These are phyloP conservation scores for Ivindomyrus marchei DNA, from an alignment of 2,113 vertebrate genomes.

Conservation along the genomic window DNA sequence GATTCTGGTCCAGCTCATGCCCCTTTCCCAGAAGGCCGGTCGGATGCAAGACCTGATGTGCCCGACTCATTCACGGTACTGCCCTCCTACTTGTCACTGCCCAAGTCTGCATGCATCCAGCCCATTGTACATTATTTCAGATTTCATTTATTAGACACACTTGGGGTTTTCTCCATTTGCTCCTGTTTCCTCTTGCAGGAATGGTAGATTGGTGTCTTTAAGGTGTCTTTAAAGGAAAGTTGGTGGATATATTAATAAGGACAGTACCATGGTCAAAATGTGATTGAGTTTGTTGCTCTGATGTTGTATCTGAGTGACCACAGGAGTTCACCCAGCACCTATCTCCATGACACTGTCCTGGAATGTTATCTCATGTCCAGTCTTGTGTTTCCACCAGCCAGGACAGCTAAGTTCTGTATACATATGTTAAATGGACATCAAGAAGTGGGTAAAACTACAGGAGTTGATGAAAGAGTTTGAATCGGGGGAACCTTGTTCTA, in stretches of 20 bases:
- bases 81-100: neutral
- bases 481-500: neutral
- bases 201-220: neutral
- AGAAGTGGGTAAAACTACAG: neutral
- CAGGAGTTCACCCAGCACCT: neutral
- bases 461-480: neutral
- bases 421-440: neutral
- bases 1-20: conserved; percentile 5
- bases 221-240: neutral
- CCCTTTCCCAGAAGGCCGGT: neutral
- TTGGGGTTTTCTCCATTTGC: neutral
- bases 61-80: conserved; percentile 40
- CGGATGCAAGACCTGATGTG: conserved; percentile 24
- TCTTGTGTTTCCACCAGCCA: neutral
- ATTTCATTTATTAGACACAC: neutral
- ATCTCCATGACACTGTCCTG: neutral
- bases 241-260: neutral
- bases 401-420: neutral
- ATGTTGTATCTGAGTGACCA: neutral
- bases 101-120: neutral
- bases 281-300: neutral
- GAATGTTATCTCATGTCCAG: neutral
- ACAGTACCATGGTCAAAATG: neutral
- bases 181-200: neutral
- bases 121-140: neutral